Base-by-base conservation (phyloP, 2,888 invertebrate genomes). In the Caenorhabditis plicata region DNA sequence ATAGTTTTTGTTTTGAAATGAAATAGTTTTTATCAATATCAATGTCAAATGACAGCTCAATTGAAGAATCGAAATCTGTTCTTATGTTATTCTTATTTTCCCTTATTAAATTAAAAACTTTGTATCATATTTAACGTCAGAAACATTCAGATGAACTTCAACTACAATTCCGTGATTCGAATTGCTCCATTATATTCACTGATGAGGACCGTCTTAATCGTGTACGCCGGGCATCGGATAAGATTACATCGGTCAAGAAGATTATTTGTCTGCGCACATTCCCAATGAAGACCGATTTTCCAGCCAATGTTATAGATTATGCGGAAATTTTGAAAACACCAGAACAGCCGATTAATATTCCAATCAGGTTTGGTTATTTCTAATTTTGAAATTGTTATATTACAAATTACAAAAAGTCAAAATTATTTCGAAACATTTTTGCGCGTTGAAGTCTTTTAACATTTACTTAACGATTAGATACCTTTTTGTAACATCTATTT, bases 141-240 rank as follows among this genome's bases (percentile, higher is more conserved):
- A n/a, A n/a, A n/a, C 19, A 40, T 68, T 25, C 50, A 73, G 69
- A 57, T 35, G 73, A 73, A 43, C 51, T 73, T 11, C 56, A 64
- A 13, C 50, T 66, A 0, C 73, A 73, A 29, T 70, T 73, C 42
- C 29, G 33, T 8, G 70, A 71, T 38, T 61, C 64, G 17, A 50
- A 57, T 5, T 36, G 64, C 17, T 47, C 55, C 4, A 31, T 73
- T 13, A 60, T 73, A 8, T 61, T 71, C 44, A 70, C 68, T 25
- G 62, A 63, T 22, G 69, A 69, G 22, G 52, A 55, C 4, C 40
- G 64, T 8, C 49, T 71, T 7, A 57, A 54, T 20, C 52, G 61
- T 9, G 64, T 69, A 17, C 44, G 58, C 5, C 51, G 60, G 0
- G 68, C 73, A 0, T 48, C 50, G 2, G 58, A 47, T 15, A 64